Base-by-base conservation (phyloP, 2,888 invertebrate genomes). In the Holacanthella duospinosa region DNA sequence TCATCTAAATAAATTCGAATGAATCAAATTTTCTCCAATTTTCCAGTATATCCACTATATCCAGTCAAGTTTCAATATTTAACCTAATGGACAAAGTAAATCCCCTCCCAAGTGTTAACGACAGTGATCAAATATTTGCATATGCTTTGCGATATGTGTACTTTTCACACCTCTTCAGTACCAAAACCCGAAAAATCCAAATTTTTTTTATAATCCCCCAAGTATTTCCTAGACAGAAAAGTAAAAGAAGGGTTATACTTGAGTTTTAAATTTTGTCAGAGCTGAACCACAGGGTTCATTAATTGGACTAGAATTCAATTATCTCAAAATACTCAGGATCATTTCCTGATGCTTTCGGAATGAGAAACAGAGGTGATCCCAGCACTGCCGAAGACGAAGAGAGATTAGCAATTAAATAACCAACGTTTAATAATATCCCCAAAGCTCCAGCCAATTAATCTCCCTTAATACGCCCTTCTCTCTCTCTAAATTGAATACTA, bases 391-490 rank as follows among this genome's bases (percentile, higher is more conserved):
- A n/a, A n/a, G n/a, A n/a, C n/a, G n/a, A n/a, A n/a, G n/a, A 21
- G 12, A 21, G 21, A 48, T 48, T 48, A 48, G 48, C 48, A 48
- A 48, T 48, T 48, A 48, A 48, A 48, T 48, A 48, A 48, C 48
- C 12, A n/a, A 4, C 48, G 21, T 48, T 48, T 48, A 48, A 48
- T 48, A 48, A 48, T 48, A 48, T 48, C 48, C 48, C 21, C 48
- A n/a, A 48, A 48, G 19, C 48, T 21, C 21, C 21, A 4, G 12
- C 48, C 48, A 48, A 48, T 48, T 48, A 48, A 48, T 48, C 48
- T 48, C n/a, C 48, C 48, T 48, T 48, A 48, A 48, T 48, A 21
- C 48, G 48, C 48, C 21, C 16, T 48, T 48, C 19, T 9, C n/a
- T 36, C 36, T 21, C 21, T 48, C 21, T 48, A 48, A 48, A 48